Conservation (phyloP, 2,888 invertebrate species). For the Agelastica alni region DNA sequence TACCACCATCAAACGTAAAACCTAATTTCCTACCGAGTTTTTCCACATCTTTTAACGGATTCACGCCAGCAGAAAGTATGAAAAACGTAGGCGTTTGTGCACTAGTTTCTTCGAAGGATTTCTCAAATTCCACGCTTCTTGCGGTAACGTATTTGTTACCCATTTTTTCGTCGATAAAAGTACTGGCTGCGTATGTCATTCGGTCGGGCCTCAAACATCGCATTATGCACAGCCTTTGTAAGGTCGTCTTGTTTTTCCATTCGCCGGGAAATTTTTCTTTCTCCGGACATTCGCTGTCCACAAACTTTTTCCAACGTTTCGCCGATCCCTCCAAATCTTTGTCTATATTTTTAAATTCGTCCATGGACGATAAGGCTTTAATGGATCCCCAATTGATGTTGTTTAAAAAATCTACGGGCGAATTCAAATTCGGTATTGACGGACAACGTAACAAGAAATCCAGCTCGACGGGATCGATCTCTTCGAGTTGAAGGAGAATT, state of each 20-base stretch:
- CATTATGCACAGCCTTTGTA: slow-evolving; percentile 91
- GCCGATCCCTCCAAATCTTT: slow-evolving; percentile 89
- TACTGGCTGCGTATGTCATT: slow-evolving; percentile 90
- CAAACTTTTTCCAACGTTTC: slow-evolving; percentile 91
- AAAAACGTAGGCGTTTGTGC: slow-evolving; percentile 89
- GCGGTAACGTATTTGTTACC: slow-evolving; percentile 82
- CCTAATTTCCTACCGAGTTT: slow-evolving; percentile 79
- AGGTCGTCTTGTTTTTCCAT: slow-evolving; percentile 87
- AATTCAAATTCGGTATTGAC: slow-evolving; percentile 70
- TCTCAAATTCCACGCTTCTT: slow-evolving; percentile 77
- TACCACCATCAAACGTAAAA: slow-evolving; percentile 76
- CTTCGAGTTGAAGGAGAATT: slow-evolving; percentile 66
- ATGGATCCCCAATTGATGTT: slow-evolving; percentile 91
- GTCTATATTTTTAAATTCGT: slow-evolving; percentile 82
- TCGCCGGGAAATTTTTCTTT: slow-evolving; percentile 93
- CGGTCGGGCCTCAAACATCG: slow-evolving; percentile 88
- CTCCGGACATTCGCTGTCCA: slow-evolving; percentile 91
- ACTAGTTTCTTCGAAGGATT: slow-evolving; percentile 85
- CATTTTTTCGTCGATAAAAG: slow-evolving; percentile 87
- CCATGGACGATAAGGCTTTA: slow-evolving; percentile 73
- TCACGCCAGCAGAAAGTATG: slow-evolving; percentile 92
- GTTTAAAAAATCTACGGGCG: slow-evolving; percentile 83
- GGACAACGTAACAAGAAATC: slow-evolving; percentile 90
- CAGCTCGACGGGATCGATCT: slow-evolving; percentile 75
- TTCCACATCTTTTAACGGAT: slow-evolving; percentile 93